These are phyloP conservation scores for Parapristionchus giblindavisi DNA, from an alignment of 2,888 invertebrate genomes.

Conservation along the genomic window DNA sequence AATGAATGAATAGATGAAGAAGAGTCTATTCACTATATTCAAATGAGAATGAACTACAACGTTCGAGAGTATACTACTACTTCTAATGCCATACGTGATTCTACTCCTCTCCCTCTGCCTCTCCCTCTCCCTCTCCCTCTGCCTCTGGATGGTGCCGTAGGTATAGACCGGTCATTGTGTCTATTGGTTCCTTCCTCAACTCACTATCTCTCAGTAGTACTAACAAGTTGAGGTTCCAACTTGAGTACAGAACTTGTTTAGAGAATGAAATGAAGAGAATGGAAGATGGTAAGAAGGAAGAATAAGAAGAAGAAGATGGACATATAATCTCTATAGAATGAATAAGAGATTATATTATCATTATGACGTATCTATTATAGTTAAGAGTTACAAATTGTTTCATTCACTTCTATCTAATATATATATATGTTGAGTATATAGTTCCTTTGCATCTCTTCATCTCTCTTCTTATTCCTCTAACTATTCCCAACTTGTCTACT, in stretches of 20 bases:
- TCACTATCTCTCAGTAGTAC: conserved; percentile 29
- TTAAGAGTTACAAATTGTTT: conserved; percentile 13
- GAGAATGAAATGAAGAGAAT: not conserved
- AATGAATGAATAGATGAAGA: conserved; percentile 5
- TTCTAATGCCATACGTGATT: conserved; percentile 34
- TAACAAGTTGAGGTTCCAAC: conserved; percentile 38
- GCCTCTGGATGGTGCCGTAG: conserved; percentile 32
- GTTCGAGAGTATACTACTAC: conserved; percentile 32
- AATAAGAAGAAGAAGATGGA: too few species aligned
- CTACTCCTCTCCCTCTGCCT: conserved; percentile 31
- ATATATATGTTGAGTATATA: too few species aligned
- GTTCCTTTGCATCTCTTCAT: too few species aligned
- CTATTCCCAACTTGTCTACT: too few species aligned
- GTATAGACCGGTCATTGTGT: conserved; percentile 33
- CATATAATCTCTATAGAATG: too few species aligned
- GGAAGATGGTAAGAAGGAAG: not conserved
- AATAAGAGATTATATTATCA: too few species aligned
- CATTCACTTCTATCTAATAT: conserved; percentile 7
- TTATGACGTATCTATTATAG: not conserved
- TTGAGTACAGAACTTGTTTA: conserved; percentile 30
- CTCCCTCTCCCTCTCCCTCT: conserved; percentile 36
- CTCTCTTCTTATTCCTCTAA: too few species aligned
- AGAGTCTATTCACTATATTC: conserved; percentile 17
- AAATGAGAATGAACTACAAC: conserved; percentile 24
- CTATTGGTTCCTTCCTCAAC: conserved; percentile 19